Evolutionary conservation across 2,888 invertebrate genomes (phyloP), one percentile per base, ranked within the genome.

Genomic region (Octonoba sinensis): DNA sequence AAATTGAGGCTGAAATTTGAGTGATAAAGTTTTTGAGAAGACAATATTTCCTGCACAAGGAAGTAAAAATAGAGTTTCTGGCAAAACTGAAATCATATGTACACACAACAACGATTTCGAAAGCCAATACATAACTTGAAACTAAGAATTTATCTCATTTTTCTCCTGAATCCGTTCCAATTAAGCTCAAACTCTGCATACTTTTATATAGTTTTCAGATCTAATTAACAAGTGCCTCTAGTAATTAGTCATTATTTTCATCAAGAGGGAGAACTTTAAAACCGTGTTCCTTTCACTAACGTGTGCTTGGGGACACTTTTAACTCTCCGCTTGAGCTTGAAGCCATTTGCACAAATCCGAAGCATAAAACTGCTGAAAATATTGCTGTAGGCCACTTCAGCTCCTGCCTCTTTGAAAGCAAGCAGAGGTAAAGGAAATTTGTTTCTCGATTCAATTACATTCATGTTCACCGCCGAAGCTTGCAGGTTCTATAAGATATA

Each of bases 191-290:
- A 69, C 47, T 20, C 62, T 56, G 44, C 47, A 62, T 62, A 62
- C 44, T 62, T 62, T 62, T 62, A 62, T 36, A 36, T 62, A 62
- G 62, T 44, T 62, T 36, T 64, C 51, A 44, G n/a, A 27, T 64
- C 73, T 69, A 73, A 81, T 81, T 81, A 81, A 73, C 54, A 69
- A 59, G 36, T 24, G 72, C 73, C 69, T 56, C 69, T 20, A 66
- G 73, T 81, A 81, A 81, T 81, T 73, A 81, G 73, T 81, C 62
- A 69, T 81, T 81, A 81, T 56, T 73, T 81, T 47, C 79, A 24
- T 36, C 79, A 47, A 18, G 59, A 62, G 79, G 66, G 56, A 20
- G 51, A 62, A 27, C 49, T 73, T 81, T 81, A 81, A 73, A 73
- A 69, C 46, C 57, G 62, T 64, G 70, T 72, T 66, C 65, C 71